Evolutionary conservation across 1,140 invertebrate species (phyloP).

Genomic region (Rhyacophila brunnea): DNA sequence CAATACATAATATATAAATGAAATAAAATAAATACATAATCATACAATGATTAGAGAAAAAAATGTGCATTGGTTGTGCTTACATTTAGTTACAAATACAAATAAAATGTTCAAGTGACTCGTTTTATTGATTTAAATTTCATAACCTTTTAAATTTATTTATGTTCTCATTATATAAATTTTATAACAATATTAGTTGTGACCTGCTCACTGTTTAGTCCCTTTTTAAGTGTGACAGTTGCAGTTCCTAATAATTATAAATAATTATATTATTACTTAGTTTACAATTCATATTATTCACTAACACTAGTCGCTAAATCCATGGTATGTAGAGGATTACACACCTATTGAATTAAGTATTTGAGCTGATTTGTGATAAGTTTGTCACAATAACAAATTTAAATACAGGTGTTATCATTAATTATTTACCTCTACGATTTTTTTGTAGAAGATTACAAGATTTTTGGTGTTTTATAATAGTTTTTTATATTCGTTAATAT

Average conservation of each 20-base stretch:
- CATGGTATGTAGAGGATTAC: not conserved
- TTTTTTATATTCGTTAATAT: too few species aligned
- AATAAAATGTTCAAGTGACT: not conserved
- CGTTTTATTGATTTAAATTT: not conserved
- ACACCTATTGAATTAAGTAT: not conserved
- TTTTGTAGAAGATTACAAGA: not conserved
- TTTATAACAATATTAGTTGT: constrained; percentile 1
- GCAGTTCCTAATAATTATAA: constrained; percentile 1
- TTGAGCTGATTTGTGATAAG: constrained; percentile 1
- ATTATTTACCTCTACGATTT: not conserved
- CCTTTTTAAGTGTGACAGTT: not conserved
- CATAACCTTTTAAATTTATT: not conserved
- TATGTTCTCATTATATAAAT: constrained; percentile 1
- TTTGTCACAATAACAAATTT: not conserved
- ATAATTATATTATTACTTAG: constrained; percentile 1
- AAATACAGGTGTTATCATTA: too few species aligned
- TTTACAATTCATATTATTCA: not conserved
- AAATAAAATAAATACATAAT: too few species aligned
- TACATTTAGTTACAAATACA: not conserved
- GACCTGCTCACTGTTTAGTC: not conserved
- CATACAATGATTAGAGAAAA: not conserved
- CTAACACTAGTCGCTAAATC: not conserved
- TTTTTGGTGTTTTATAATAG: constrained; percentile 1
- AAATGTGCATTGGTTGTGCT: constrained; percentile 1
- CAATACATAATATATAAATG: too few species aligned